Evolutionary conservation across 2,888 invertebrate genomes (phyloP).

Genomic region (Gerris lacustris): DNA sequence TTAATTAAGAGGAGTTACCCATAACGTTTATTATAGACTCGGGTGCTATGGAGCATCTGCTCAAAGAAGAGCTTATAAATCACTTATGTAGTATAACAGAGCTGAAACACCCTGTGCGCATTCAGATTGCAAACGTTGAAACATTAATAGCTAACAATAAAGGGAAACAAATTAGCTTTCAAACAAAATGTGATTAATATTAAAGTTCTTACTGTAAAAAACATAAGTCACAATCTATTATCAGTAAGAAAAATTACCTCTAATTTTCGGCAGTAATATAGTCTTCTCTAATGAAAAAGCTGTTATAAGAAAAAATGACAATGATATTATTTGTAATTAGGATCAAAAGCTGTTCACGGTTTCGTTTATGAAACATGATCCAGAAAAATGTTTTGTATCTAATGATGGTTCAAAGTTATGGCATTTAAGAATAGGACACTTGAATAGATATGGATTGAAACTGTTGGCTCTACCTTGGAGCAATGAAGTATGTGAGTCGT

Average conservation of each 20-base stretch:
- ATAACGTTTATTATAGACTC: not conserved
- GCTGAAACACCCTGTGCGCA: not conserved
- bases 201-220: not conserved
- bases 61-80: not conserved
- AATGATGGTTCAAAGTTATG: slow-evolving; percentile 2
- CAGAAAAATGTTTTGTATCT: not conserved
- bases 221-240: not conserved
- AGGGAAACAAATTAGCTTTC: not conserved
- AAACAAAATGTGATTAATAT: not conserved
- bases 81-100: not conserved
- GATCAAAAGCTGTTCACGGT: not conserved
- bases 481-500: slow-evolving; percentile 17
- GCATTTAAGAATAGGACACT: slow-evolving; percentile 20
- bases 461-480: slow-evolving; percentile 17
- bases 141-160: not conserved
- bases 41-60: not conserved
- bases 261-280: not conserved
- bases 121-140: not conserved
- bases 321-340: not conserved
- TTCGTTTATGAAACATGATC: not conserved
- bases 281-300: not conserved
- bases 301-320: not conserved
- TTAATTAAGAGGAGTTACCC: not conserved
- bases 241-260: not conserved
- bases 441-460: slow-evolving; percentile 14